Conservation (phyloP, 1,140 invertebrate genomes). For the Lepidurus apus region DNA sequence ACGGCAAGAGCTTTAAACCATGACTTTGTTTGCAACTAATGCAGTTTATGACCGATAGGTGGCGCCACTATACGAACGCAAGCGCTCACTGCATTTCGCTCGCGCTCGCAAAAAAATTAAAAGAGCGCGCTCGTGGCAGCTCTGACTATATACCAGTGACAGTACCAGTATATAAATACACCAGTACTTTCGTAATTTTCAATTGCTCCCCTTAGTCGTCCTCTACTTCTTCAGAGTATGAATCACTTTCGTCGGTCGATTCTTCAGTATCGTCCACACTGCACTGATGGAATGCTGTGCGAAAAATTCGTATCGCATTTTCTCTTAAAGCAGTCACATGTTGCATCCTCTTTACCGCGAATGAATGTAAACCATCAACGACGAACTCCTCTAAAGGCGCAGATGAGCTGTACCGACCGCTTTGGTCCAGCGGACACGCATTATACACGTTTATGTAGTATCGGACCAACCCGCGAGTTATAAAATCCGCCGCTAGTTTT, state of each 20-base stretch:
- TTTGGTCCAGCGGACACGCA: not conserved
- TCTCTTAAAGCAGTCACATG: not conserved
- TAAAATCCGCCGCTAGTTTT: too few species aligned
- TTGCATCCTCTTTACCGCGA: not conserved
- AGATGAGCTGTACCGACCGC: not conserved
- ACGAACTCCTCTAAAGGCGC: not conserved
- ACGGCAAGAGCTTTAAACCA: too few species aligned
- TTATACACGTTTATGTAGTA: not conserved
- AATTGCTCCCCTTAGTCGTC: not conserved
- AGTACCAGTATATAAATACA: not conserved
- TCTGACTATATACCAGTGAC: too few species aligned
- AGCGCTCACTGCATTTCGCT: too few species aligned
- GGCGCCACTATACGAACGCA: too few species aligned
- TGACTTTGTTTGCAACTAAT: too few species aligned
- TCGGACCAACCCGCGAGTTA: too few species aligned
- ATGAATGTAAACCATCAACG: not conserved
- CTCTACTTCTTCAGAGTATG: not conserved
- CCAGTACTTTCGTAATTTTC: not conserved
- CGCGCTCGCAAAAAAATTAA: too few species aligned
- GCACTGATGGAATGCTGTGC: not conserved
- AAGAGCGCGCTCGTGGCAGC: too few species aligned
- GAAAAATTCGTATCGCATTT: not conserved
- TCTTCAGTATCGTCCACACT: not conserved
- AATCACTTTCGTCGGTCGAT: not conserved
- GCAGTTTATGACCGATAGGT: too few species aligned